Percentiles rank a stretch among this genome's conserved stretches.
Conservation (phyloP, 2,888 invertebrate genomes). For the Crematogaster levior region DNA sequence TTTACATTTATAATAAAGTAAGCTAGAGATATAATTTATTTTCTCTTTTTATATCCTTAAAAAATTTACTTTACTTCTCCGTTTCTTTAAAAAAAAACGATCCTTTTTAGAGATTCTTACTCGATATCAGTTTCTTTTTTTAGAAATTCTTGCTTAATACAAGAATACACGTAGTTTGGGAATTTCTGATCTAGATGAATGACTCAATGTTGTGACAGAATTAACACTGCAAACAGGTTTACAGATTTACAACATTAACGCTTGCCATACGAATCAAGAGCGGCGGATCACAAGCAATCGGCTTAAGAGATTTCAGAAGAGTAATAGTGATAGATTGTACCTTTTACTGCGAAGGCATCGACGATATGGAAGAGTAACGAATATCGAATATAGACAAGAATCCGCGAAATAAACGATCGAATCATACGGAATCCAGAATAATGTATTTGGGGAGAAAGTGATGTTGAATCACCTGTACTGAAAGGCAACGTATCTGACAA, state of each 20-base stretch:
- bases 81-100: not conserved
- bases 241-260: slow-evolving; percentile 43
- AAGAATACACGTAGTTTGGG: not conserved
- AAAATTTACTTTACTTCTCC: not conserved
- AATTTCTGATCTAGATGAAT: slow-evolving; percentile 23
- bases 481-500: slow-evolving; percentile 28
- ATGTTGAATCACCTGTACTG: slow-evolving; percentile 10
- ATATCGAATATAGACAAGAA: not conserved
- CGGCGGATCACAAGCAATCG: slow-evolving; percentile 23
- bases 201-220: slow-evolving; percentile 42
- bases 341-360: not conserved
- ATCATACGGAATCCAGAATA: slow-evolving; percentile 50
- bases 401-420: slow-evolving; percentile 43
- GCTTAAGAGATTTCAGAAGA: slow-evolving; percentile 28
- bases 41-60: not conserved
- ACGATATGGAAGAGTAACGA: slow-evolving; percentile 25
- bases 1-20: not conserved
- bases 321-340: slow-evolving; percentile 20
- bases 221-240: slow-evolving; percentile 36
- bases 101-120: too few species aligned
- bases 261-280: slow-evolving; percentile 38
- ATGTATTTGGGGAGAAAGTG: not conserved
- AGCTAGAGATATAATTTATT: not conserved
- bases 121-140: not conserved
- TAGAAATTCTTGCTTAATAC: not conserved